Base-by-base conservation (phyloP, 2,113 vertebrate species). In the Bos indicus region DNA sequence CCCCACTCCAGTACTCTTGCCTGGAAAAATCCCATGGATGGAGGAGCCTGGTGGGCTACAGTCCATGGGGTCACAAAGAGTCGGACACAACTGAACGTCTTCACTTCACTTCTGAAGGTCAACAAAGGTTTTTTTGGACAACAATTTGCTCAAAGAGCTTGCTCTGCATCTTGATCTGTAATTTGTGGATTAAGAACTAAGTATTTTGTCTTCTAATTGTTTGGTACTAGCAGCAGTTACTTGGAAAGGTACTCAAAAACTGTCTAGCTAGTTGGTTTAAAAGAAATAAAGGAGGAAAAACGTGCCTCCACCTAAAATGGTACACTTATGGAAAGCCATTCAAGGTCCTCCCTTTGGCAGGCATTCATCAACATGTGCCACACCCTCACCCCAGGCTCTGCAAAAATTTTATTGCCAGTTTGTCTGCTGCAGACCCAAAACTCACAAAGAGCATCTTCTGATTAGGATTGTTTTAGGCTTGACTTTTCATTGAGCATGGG, bases 211-310 rank as follows among this genome's bases (percentile, higher is more conserved):
- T 96, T 98, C 95, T 94, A 94, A 97, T 98, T 98, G 81, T 98
- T 97, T 97, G 26, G 85, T 96, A 36, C 78, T 96, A 97, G 59
- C 92, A 97, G 96, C 74, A 97, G 96, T 98, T 95, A 96, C 97
- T 98, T 98, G 96, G 98, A 98, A 98, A 98, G 98, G 97, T 98
- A 98, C 97, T 94, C 83, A 98, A 97, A 97, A 96, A 97, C 97
- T 43, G 46, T 71, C 96, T 74, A 98, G 96, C 96, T 98, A 97
- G 95, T 96, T 97, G 96, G 96, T 98, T 71, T 98, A 91, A 93
- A 98, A 77, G 67, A 98, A 95, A 94, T 85, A 56, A 89, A 96
- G 52, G 14, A 95, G 59, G 89, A 80, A 93, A 88, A 97, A 95
- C 26, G 33, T 89, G 36, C 95, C 67, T 91, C 43, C 67, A 91